phyloP scores from a whole-genome alignment of 2,113 vertebrate genomes.

The Mustelus asterias region DNA sequence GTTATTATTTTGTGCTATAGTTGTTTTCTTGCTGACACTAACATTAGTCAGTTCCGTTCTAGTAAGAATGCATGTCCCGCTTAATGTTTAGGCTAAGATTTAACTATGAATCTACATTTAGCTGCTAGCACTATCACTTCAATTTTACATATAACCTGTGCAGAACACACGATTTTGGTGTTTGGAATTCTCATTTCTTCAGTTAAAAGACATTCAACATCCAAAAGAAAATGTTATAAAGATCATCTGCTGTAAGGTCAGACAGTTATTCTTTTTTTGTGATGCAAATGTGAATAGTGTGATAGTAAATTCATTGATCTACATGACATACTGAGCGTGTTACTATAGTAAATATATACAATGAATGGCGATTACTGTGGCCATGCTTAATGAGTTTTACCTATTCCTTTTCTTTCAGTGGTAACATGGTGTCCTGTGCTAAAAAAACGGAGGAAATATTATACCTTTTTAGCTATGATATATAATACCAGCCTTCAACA shows the following conservation, averaged over 20 bases:
- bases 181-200: not conserved
- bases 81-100: not conserved
- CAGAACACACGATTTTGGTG: not conserved
- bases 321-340: not conserved
- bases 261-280: not conserved
- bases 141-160: not conserved
- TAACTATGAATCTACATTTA: not conserved
- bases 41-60: not conserved
- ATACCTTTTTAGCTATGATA: conserved; percentile 21
- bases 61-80: not conserved
- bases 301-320: not conserved
- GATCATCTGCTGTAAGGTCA: not conserved
- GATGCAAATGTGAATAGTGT: not conserved
- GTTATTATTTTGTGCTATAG: not conserved
- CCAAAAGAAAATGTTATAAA: not conserved
- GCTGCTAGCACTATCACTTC: not conserved
- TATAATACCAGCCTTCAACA: conserved; percentile 18
- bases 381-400: not conserved
- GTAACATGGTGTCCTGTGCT: not conserved
- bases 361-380: not conserved
- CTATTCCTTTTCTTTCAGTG: not conserved
- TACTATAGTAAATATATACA: not conserved
- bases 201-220: not conserved
- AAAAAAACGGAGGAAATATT: not conserved
- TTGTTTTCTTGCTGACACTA: not conserved